phyloP scores from a whole-genome alignment of 2,113 vertebrate species.

The Natator depressus region DNA sequence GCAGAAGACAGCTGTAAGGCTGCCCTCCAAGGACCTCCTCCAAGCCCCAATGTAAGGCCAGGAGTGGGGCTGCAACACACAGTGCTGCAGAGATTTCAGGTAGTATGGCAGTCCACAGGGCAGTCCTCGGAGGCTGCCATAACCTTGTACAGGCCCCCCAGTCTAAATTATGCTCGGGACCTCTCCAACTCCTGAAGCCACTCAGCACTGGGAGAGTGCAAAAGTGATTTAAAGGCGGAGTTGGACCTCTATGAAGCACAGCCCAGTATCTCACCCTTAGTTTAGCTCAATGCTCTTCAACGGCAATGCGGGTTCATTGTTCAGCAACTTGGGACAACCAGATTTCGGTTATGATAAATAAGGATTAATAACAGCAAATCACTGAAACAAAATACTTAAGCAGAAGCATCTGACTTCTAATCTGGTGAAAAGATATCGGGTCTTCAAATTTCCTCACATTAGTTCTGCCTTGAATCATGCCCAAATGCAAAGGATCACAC shows the following conservation, averaged over 20 bases:
- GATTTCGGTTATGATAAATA: neutral
- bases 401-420: neutral
- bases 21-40: no score
- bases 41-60: no score
- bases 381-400: neutral
- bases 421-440: slow-evolving; percentile 5
- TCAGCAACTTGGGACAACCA: neutral
- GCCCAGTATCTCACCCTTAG: neutral
- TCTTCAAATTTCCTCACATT: slow-evolving; percentile 21
- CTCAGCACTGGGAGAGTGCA: neutral
- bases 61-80: no score
- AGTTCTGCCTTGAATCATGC: neutral
- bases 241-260: accelerated
- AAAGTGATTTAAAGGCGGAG: neutral
- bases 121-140: neutral
- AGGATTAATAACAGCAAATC: neutral
- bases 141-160: neutral
- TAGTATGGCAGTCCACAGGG: neutral
- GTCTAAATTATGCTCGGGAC: neutral
- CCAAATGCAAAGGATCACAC: neutral
- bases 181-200: neutral
- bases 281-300: neutral
- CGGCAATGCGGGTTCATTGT: neutral
- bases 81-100: neutral
- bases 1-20: no score